Evolutionary conservation across 1,140 invertebrate species (phyloP), one percentile per base, ranked within the genome.

Genomic region (Conopomorpha cramerella): DNA sequence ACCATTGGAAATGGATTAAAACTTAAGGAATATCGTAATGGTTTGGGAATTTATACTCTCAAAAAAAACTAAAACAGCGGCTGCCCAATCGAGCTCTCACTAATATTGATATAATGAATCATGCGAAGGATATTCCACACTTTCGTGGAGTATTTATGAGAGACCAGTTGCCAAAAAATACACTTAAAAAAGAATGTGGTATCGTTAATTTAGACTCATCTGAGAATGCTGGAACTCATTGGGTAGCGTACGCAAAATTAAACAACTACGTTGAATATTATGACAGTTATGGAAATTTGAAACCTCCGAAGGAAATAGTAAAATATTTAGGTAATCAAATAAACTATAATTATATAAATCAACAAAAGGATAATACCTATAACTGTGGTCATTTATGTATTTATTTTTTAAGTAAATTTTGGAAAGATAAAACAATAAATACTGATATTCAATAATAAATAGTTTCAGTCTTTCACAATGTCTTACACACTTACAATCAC

Each of bases 71-170:
- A 33, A 25, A 30, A 37, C 32, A 15, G n/a, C 26, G 30, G 39
- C 38, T 55, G 37, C 38, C 45, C 35, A 46, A 31, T 27, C 31
- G 39, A 15, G 29, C 38, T 23, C 17, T 48, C 30, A 51, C 45
- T 38, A 38, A 55, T 49, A 39, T 46, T n/a, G 48, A 58, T 39
- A 39, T 54, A 30, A 2, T 34, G 16, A 45, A 51, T 43, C 36
- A 39, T 47, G 39, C 41, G 16, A 17, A 16, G 32, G 38, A 50
- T 34, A 53, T 60, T 29, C 50, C 48, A 27, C 25, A 49, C 34
- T 61, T 63, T 49, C 36, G 51, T 40, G 58, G 54, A 14, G 48
- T 65, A 8, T 65, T 46, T 34, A 60, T 60, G 61, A 44, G 48
- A 23, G 40, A 64, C 47, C 39, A 18, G 34, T 45, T 63, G 45